Evolutionary conservation across 2,797 vertebrate genomes (phyloP), one percentile per base, ranked within the genome.

Genomic region (Thunnus albacares): DNA sequence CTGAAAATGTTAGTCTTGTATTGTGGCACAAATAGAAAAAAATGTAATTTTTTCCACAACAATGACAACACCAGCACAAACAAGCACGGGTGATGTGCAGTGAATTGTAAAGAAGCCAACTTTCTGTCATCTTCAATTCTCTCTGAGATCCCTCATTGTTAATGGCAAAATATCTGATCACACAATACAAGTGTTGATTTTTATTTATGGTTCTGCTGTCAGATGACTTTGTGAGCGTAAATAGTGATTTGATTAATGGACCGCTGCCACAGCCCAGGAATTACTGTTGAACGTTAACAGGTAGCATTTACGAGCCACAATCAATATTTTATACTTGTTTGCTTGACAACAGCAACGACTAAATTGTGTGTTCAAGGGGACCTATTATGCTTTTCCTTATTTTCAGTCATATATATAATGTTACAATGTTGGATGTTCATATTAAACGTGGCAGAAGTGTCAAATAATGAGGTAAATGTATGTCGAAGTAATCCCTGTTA

Each of bases 281-380:
- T 47, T 1, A 49, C 24, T 63, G 58, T 60, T 74, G 14, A 52
- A 51, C 18, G 30, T 49, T 26, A 33, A 47, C 62, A 65, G 55
- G 61, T 6, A 4, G 15, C 55, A 26, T 57, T 41, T 62, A 62
- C 4, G 20, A 68, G 58, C 22, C 28, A 2, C 49, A 59, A 53
- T 66, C 28, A 14, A 12, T 51, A 33, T 74, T 47, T 12, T 45
- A 26, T 35, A 6, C 45, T 7, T 1, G 24, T 59, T 59, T 53
- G 26, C 52, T 52, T 43, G 57, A 57, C 10, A 41, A 38, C 64
- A 43, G 41, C n/a, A 24, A 10, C 22, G 26, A n/a, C 10, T 55
- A 12, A 43, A 60, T 11, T 13, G 13, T 26, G n/a, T 51, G 6
- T 51, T 66, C 41, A 8, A 38, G 38, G 3, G 11, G 38, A 38